These are phyloP conservation scores for Drosophila tristis DNA, from an alignment of 1,140 invertebrate genomes.

Conservation along the genomic window DNA sequence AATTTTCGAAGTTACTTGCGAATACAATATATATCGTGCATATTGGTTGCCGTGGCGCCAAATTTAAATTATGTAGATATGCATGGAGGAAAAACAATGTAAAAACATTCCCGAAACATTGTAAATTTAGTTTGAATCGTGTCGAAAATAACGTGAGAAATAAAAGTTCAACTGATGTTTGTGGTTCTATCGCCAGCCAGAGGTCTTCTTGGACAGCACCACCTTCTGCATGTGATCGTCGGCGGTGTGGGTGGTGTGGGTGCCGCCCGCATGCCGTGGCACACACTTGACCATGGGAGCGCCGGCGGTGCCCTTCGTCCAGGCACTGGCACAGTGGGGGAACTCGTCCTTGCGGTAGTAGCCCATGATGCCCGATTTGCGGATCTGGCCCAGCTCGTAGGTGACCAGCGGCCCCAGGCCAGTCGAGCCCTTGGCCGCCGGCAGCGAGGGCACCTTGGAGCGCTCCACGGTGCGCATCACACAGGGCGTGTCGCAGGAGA, in stretches of 20 bases:
- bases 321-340: conserved; percentile 62
- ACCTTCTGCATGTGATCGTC: conserved; percentile 86
- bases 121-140: conserved; percentile 12
- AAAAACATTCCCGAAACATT: neutral
- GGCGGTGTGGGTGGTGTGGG: conserved; percentile 88
- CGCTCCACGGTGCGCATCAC: conserved; percentile 88
- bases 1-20: too few relatives aligned
- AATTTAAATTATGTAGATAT: too few relatives aligned
- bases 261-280: conserved; percentile 90
- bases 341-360: conserved; percentile 79
- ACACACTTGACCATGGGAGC: conserved; percentile 86
- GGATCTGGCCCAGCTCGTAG: conserved; percentile 87
- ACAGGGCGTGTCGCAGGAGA: conserved; percentile 90
- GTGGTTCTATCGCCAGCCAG: conserved; percentile 46
- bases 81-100: too few relatives aligned
- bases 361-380: conserved; percentile 77
- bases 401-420: conserved; percentile 87
- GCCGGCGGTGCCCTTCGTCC: conserved; percentile 35
- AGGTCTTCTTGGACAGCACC: conserved; percentile 58
- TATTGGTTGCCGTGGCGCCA: too few relatives aligned
- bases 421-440: conserved; percentile 85
- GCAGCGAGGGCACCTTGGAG: conserved; percentile 83
- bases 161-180: neutral
- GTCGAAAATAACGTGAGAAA: neutral
- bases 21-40: too few relatives aligned